Evolutionary conservation across 2,797 vertebrate genomes (phyloP).

Genomic region (Oophaga sylvatica): DNA sequence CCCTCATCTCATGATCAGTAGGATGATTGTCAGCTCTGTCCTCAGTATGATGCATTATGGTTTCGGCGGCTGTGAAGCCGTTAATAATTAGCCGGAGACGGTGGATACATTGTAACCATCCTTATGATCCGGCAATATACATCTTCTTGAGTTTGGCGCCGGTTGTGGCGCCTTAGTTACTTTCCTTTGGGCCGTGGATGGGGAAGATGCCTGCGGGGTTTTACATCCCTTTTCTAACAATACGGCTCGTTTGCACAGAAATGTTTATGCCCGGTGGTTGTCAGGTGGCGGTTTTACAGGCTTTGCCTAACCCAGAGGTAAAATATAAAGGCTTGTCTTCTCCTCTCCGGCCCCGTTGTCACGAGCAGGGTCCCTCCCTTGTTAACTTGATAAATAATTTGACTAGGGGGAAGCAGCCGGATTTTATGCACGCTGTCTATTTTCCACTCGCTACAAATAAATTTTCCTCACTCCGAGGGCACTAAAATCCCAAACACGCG

Average conservation of each 20-base stretch:
- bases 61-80: not conserved
- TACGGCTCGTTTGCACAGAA: slow-evolving; percentile 82
- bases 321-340: slow-evolving; percentile 95
- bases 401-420: slow-evolving; percentile 91
- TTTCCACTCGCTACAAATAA: slow-evolving; percentile 94
- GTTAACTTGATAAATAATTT: slow-evolving; percentile 99
- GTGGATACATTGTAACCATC: not conserved
- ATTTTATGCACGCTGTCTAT: slow-evolving; percentile 96
- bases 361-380: slow-evolving; percentile 84
- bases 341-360: slow-evolving; percentile 83
- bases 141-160: slow-evolving; percentile 55
- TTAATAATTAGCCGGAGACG: slow-evolving; percentile 6
- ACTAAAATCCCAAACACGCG: slow-evolving; percentile 85
- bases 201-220: too few relatives aligned
- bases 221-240: slow-evolving; percentile 71
- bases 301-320: slow-evolving; percentile 88
- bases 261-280: slow-evolving; percentile 83
- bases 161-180: slow-evolving; percentile 66
- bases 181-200: slow-evolving; percentile 15
- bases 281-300: slow-evolving; percentile 84
- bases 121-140: not conserved
- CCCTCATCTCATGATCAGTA: too few relatives aligned
- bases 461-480: slow-evolving; percentile 90
- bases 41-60: not conserved
- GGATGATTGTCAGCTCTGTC: not conserved